Evolutionary conservation across 2,113 vertebrate genomes (phyloP).

Genomic region (Prunella fulvescens): DNA sequence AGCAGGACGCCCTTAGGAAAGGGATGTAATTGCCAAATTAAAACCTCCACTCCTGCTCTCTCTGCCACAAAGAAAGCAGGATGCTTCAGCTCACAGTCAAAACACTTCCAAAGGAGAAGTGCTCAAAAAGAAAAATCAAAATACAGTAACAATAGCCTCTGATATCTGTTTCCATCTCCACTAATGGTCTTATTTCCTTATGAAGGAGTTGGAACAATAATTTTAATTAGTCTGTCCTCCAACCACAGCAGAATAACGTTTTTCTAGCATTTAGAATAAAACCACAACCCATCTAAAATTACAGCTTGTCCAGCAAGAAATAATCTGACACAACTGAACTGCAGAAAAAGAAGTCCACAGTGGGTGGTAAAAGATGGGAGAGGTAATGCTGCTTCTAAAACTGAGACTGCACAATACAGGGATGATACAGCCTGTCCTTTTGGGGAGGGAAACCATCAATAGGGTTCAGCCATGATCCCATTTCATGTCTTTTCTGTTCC

Average conservation of each 20-base stretch:
- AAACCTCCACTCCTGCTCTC: neutral
- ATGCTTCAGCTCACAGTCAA: neutral
- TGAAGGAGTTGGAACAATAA: neutral
- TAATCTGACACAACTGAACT: neutral
- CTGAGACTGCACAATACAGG: neutral
- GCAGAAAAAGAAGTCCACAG: neutral
- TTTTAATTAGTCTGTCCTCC: slow-evolving; percentile 4
- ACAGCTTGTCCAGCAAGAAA: neutral
- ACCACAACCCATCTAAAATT: neutral
- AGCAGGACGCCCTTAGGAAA: neutral
- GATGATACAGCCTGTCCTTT: neutral
- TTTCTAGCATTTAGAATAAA: neutral
- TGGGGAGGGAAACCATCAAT: neutral
- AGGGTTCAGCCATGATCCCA: neutral
- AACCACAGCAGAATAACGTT: slow-evolving; percentile 14
- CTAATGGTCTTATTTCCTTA: neutral
- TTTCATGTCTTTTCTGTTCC: neutral
- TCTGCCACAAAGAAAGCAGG: neutral
- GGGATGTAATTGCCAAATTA: slow-evolving; percentile 6
- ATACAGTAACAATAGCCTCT: neutral
- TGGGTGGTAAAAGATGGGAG: neutral
- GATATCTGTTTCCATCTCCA: neutral
- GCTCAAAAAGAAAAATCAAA: neutral
- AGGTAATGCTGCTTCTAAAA: neutral
- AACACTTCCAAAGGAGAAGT: neutral